Base-by-base conservation (phyloP, 2,113 vertebrate genomes). In the Entomyzon cyanotis region DNA sequence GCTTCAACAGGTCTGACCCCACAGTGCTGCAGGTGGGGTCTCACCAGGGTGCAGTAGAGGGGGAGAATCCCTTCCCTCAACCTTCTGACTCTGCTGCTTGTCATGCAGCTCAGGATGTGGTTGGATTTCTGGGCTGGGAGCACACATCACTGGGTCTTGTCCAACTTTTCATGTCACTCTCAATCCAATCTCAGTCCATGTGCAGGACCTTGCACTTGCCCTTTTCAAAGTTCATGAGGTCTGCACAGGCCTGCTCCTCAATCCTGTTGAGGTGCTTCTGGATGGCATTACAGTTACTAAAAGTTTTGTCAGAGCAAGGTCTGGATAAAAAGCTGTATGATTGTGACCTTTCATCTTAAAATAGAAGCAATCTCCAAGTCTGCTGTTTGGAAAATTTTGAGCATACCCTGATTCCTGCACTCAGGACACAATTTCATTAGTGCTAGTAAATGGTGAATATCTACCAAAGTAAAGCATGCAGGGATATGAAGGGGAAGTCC, bases 1-100 rank as follows among this genome's bases (percentile, higher is more conserved):
- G 3, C n/a, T 75, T 31, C 31, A 62, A 15, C 5, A 30, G n/a
- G 25, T 50, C 37, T 42, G 37, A 12, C 20, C 30, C 35, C 16
- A 25, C 16, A n/a, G n/a, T 30, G 53, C 28, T 68, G 17, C 79
- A 31, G 20, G 28, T 33, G 41, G 8, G 30, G 8, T 49, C 30
- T 83, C 79, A 62, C 25, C 9, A 35, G 39, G 7, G 55, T 35
- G n/a, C 41, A 55, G 17, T 6, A 35, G 55, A 68, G 47, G 17
- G 25, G 18, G 17, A 20, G 19, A 37, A 42, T 69, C 24, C 15
- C 17, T 18, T 35, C 55, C 18, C n/a, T 55, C 0, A 0, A 12
- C n/a, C 41, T 62, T 8, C 41, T 83, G 70, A 9, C 47, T 60
- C 39, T 75, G n/a, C 21, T 68, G 30, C 33, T 23, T 39, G 28